These are phyloP conservation scores for Iphiclides podalirius DNA, from an alignment of 2,888 invertebrate genomes.

Conservation along the genomic window DNA sequence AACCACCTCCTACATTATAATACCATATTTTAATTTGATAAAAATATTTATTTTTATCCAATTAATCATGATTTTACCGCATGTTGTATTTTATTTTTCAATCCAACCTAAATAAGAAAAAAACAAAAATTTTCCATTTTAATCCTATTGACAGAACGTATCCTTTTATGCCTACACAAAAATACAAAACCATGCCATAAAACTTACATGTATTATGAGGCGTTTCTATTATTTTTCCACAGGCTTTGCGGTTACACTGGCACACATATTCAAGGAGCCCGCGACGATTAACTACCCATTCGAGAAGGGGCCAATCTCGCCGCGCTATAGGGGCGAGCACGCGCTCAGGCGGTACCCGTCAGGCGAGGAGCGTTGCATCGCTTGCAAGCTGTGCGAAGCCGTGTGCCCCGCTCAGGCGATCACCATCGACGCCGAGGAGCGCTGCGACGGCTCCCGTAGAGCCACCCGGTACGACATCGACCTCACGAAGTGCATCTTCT, in stretches of 20 bases:
- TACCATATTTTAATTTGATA: too few species aligned
- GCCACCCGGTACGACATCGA: conserved; percentile 99
- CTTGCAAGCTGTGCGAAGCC: conserved; percentile 99
- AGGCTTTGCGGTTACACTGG: conserved; percentile 90
- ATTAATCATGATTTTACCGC: too few species aligned
- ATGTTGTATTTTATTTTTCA: too few species aligned
- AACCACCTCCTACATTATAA: too few species aligned
- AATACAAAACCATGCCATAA: too few species aligned
- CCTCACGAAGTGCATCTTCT: conserved; percentile 98
- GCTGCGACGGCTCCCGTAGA: conserved; percentile 95
- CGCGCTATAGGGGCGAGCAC: conserved; percentile 98
- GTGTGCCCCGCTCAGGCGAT: conserved; percentile 99
- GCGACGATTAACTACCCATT: conserved; percentile 99
- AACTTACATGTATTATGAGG: too few species aligned
- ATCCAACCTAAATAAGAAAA: too few species aligned
- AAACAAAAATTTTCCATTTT: conserved; percentile 11
- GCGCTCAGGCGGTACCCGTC: conserved; percentile 97
- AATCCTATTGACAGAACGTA: too few species aligned
- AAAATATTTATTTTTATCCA: too few species aligned
- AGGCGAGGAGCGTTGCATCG: conserved; percentile 99
- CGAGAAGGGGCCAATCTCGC: conserved; percentile 98
- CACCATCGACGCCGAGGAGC: conserved; percentile 98
- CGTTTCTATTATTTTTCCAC: conserved; percentile 20
- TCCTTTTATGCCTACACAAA: too few species aligned
- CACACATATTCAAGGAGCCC: conserved; percentile 87